These are phyloP conservation scores for Elmis aenea DNA, from an alignment of 2,888 invertebrate species.

Conservation along the genomic window DNA sequence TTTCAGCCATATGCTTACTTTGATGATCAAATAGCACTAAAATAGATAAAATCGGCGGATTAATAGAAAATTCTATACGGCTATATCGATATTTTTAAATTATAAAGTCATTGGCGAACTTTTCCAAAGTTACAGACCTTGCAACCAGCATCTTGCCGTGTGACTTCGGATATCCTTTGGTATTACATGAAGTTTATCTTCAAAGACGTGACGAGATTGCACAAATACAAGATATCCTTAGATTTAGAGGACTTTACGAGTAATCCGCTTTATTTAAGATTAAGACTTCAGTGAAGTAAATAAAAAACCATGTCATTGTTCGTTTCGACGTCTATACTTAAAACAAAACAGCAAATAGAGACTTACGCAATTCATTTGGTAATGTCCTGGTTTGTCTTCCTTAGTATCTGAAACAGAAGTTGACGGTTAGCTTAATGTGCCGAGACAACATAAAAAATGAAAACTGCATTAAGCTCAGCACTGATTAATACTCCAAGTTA, in stretches of 20 bases:
- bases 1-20: slow-evolving; percentile 9
- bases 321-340: slow-evolving; percentile 10
- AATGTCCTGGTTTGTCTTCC: too few species aligned
- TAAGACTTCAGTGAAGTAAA: slow-evolving; percentile 30
- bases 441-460: too few species aligned
- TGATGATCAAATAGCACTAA: too few species aligned
- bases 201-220: slow-evolving; percentile 23
- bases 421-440: too few species aligned
- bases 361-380: slow-evolving; percentile 29
- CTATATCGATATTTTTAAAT: slow-evolving; percentile 15
- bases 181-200: slow-evolving; percentile 33
- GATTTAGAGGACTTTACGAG: slow-evolving; percentile 28
- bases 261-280: slow-evolving; percentile 33
- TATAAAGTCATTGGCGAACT: slow-evolving; percentile 15
- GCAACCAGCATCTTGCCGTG: slow-evolving; percentile 17
- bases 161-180: slow-evolving; percentile 22
- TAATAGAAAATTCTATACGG: too few species aligned
- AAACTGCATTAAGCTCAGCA: too few species aligned
- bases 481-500: too few species aligned
- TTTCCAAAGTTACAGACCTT: slow-evolving; percentile 13
- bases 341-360: too few species aligned
- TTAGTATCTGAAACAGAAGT: too few species aligned
- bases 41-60: too few species aligned
- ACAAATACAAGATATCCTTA: slow-evolving; percentile 25
- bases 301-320: slow-evolving; percentile 23